These are phyloP conservation scores for Thyatira batis DNA, from an alignment of 2,888 invertebrate genomes.

Conservation along the genomic window DNA sequence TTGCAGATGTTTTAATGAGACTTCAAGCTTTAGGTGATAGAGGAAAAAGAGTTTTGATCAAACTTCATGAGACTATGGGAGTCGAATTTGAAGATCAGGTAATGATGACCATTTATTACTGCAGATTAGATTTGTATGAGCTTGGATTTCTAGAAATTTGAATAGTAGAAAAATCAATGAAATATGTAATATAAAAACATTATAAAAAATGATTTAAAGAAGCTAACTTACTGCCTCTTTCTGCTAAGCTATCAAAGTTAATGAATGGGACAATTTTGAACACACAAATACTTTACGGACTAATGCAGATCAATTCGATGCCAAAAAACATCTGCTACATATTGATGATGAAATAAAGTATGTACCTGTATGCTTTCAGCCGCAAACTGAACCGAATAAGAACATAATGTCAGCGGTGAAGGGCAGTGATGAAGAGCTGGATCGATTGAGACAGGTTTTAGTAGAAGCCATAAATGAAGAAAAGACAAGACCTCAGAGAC, in stretches of 20 bases:
- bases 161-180: no score
- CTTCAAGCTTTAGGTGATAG: slow-evolving; percentile 81
- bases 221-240: no score
- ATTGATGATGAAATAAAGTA: slow-evolving; percentile 47
- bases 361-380: slow-evolving; percentile 18
- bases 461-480: slow-evolving; percentile 77
- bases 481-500: slow-evolving; percentile 51
- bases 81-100: slow-evolving; percentile 52
- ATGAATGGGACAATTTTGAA: no score
- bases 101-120: no score
- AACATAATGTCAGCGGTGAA: slow-evolving; percentile 51
- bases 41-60: slow-evolving; percentile 80
- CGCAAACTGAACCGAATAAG: slow-evolving; percentile 24
- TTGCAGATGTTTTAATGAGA: slow-evolving; percentile 81
- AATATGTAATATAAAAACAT: no score
- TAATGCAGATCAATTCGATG: no score
- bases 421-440: slow-evolving; percentile 63
- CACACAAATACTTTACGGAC: no score
- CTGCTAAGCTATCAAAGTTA: no score
- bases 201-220: no score
- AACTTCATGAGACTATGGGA: slow-evolving; percentile 76
- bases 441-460: slow-evolving; percentile 58
- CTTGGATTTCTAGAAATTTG: no score
- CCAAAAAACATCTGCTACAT: no score
- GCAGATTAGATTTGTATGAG: no score